A percentile compares a stretch with the other conserved stretches of the same genome.
phyloP scores from a whole-genome alignment of 1,140 invertebrate genomes.

The Geopemphigus sp. region DNA sequence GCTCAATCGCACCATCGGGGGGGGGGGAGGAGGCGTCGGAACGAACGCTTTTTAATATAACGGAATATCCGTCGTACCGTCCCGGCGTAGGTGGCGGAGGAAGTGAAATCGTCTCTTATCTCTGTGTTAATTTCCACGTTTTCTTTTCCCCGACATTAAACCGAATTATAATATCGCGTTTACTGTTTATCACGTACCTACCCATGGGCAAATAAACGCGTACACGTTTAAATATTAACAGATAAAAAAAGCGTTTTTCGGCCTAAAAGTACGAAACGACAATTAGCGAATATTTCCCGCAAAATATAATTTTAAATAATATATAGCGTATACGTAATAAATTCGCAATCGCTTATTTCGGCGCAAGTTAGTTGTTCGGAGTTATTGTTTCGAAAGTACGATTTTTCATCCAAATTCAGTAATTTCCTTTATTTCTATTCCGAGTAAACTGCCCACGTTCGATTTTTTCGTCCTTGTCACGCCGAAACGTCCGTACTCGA shows the following conservation, averaged over 20 bases:
- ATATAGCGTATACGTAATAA: too few species aligned
- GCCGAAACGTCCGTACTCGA: too few species aligned
- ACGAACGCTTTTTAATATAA: conserved; percentile 34
- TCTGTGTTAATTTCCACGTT: conserved; percentile 30
- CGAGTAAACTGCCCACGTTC: too few species aligned
- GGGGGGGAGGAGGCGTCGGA: too few species aligned
- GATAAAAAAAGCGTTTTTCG: neutral
- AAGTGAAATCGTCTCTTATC: conserved; percentile 31
- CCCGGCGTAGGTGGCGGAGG: neutral
- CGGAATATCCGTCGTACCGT: conserved; percentile 25
- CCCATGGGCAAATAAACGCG: neutral
- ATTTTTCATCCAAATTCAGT: too few species aligned
- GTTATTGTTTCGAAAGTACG: too few species aligned
- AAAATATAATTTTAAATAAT: too few species aligned
- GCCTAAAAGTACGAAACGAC: neutral
- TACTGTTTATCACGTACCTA: neutral
- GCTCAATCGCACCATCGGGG: too few species aligned
- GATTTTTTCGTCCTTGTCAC: too few species aligned
- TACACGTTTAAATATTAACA: neutral
- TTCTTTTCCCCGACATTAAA: conserved; percentile 28
- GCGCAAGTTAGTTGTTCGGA: too few species aligned
- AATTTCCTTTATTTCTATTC: too few species aligned
- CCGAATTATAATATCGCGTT: conserved; percentile 20
- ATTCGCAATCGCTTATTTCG: too few species aligned
- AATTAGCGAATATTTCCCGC: neutral